Base-by-base conservation (phyloP, 1,140 invertebrate species). In the Drosophila setifemur region DNA sequence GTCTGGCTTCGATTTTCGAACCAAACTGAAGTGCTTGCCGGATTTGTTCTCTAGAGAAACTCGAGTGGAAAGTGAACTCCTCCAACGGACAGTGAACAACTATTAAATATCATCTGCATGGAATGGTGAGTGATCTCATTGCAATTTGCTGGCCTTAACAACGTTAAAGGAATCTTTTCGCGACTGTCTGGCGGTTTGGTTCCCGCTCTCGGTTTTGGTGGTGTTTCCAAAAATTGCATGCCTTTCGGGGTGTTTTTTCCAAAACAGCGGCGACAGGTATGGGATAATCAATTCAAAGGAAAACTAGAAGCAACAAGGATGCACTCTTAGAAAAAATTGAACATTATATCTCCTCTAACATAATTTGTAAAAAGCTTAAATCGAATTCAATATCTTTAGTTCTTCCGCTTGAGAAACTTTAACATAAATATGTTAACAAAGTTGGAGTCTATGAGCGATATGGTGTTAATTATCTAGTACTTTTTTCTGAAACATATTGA, bases 221-320 rank as follows among this genome's bases (percentile, higher is more conserved):
- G 79, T 83, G 79, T 83, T 83, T 79, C 69, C 55, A 72, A 85
- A n/a, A 83, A 71, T 86, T 61, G 75, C 64, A 70, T 60, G 66
- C 70, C 35, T 58, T 74, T 86, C 73, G 71, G 79, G 79, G 79
- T 86, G 79, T 76, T 78, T 82, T 83, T 83, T 86, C 42, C 50
- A 37, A 69, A 42, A 31, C 53, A 49, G 28, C 45, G 47, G 31
- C 64, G 44, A 86, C 78, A 83, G 79, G 79, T 83, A 83, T 83
- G 79, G 75, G 79, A 75, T 83, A 83, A 83, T 83, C 79, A 83
- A 83, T 83, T 74, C 19, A 12, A 66, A 86, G 50, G 28, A 40
- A 60, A 58, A 60, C 64, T 70, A 60, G 42, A 69, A 40, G 16
- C 50, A 57, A 40, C 23, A 64, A 29, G 57, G 31, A 55, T n/a